phyloP scores from a whole-genome alignment of 1,140 invertebrate species.

The Saccostrea glomerata region DNA sequence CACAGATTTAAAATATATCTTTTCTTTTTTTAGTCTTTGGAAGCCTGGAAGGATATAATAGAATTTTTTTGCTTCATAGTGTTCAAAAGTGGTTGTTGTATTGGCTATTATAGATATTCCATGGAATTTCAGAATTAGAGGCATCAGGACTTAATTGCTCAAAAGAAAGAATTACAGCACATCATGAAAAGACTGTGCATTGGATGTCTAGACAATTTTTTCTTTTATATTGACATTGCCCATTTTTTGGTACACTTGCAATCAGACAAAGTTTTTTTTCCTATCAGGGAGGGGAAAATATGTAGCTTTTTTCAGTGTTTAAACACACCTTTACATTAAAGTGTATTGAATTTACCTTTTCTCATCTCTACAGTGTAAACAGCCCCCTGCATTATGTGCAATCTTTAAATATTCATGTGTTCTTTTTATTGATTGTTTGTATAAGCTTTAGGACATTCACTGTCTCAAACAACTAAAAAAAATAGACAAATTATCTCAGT shows the following conservation, averaged over 20 bases:
- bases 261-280: background rate
- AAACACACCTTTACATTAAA: background rate
- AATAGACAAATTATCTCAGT: too few species aligned
- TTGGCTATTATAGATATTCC: too few species aligned
- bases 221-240: background rate
- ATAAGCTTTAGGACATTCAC: background rate
- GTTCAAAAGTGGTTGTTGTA: too few species aligned
- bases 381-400: constrained; percentile 12
- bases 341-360: constrained; percentile 4
- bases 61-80: too few species aligned
- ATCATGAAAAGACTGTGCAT: background rate
- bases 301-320: constrained; percentile 13
- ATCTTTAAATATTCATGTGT: background rate
- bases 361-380: constrained; percentile 19
- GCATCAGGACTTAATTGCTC: background rate
- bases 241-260: background rate
- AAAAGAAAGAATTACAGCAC: background rate
- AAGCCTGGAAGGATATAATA: too few species aligned
- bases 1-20: too few species aligned
- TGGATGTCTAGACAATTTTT: constrained; percentile 3
- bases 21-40: too few species aligned
- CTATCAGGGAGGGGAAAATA: background rate
- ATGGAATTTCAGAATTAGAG: too few species aligned
- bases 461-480: too few species aligned
- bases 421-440: constrained; percentile 4